Conservation (phyloP, 2,113 vertebrate genomes). For the Phoenicopterus ruber region DNA sequence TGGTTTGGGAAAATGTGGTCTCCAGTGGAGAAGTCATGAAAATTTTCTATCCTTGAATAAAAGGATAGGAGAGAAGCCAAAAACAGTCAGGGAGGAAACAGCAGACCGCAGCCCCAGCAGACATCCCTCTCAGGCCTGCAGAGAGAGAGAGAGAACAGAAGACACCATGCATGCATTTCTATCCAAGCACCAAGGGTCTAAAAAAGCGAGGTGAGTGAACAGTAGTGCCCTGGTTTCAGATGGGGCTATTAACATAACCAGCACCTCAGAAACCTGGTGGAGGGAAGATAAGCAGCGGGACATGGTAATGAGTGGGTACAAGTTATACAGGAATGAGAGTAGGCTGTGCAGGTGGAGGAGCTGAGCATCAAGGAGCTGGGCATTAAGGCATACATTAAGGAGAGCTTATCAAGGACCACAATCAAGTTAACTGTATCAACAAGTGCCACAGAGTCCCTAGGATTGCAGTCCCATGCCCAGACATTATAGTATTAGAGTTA, state of each 20-base stretch:
- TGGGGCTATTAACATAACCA: neutral
- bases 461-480: neutral
- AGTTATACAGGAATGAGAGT: conserved; percentile 2
- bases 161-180: neutral
- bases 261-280: neutral
- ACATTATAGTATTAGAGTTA: neutral
- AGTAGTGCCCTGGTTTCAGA: conserved; percentile 21
- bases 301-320: neutral
- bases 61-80: conserved; percentile 14
- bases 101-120: neutral
- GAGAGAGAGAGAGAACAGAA: neutral
- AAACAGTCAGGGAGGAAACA: neutral
- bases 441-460: neutral
- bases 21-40: neutral
- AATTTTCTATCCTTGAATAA: neutral
- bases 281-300: conserved; percentile 21
- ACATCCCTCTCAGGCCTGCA: neutral
- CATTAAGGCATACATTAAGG: neutral
- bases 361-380: neutral
- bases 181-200: neutral
- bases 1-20: neutral
- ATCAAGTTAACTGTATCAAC: neutral
- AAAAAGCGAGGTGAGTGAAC: neutral
- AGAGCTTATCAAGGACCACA: neutral
- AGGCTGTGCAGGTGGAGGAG: neutral